Conservation (phyloP, 2,888 invertebrate species). For the Diarsia mendica region DNA sequence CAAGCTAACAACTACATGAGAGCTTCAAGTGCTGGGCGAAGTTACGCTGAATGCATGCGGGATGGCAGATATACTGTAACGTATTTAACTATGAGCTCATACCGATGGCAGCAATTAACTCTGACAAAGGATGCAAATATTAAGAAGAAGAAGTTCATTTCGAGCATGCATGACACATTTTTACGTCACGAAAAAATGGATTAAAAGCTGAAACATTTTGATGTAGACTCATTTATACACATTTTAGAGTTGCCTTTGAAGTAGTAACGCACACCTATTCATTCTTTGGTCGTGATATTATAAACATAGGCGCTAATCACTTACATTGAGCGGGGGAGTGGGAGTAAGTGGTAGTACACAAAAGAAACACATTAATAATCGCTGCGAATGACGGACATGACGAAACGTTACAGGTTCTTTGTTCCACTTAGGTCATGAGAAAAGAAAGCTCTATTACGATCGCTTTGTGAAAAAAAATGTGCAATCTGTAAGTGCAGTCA, state of each 20-base stretch:
- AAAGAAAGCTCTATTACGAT: neutral
- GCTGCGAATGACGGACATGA: neutral
- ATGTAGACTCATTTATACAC: neutral
- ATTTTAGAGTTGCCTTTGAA: neutral
- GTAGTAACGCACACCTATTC: neutral
- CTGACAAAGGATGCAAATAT: neutral
- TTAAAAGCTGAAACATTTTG: neutral
- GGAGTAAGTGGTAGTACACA: too few species aligned
- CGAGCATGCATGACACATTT: neutral
- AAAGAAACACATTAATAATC: neutral
- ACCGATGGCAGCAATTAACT: slow-evolving; percentile 5
- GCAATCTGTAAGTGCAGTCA: neutral
- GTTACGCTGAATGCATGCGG: slow-evolving; percentile 44
- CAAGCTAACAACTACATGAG: slow-evolving; percentile 50
- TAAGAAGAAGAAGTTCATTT: neutral
- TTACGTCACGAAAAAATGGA: too few species aligned
- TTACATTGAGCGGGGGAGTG: too few species aligned
- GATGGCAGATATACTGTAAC: slow-evolving; percentile 10
- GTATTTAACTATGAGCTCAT: slow-evolving; percentile 16
- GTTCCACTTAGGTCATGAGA: neutral
- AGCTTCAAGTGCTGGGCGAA: slow-evolving; percentile 38
- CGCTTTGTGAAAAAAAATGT: slow-evolving; percentile 4
- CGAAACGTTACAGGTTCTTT: neutral
- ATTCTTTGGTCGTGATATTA: neutral
- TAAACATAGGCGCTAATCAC: neutral